These are phyloP conservation scores for Erebia palarica DNA, from an alignment of 2,888 invertebrate species.

Conservation along the genomic window DNA sequence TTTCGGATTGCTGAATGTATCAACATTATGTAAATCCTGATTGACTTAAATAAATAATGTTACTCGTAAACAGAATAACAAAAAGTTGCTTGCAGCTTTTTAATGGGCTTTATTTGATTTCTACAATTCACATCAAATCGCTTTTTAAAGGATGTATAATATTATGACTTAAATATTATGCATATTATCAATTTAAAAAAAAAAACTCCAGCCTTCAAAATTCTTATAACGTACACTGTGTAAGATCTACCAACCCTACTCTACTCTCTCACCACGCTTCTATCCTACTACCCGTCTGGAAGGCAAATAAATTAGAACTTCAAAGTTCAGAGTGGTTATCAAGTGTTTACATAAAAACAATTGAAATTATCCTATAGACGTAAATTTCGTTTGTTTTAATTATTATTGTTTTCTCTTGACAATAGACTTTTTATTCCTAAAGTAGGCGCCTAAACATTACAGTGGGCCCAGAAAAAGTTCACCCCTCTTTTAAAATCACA, in stretches of 20 bases:
- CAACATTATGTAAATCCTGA: slow-evolving; percentile 33
- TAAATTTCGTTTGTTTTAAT: slow-evolving; percentile 34
- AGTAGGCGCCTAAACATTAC: slow-evolving; percentile 37
- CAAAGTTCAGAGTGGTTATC: slow-evolving; percentile 2
- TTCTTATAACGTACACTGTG: neutral
- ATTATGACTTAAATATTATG: too few species aligned
- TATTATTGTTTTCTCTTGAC: slow-evolving; percentile 29
- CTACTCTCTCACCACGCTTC: too few species aligned
- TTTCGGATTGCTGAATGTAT: slow-evolving; percentile 5
- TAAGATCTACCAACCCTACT: too few species aligned
- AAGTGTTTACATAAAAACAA: slow-evolving; percentile 21
- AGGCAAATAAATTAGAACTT: neutral
- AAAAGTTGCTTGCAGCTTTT: neutral
- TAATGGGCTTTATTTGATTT: neutral
- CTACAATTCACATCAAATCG: neutral
- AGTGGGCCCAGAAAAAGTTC: slow-evolving; percentile 38
- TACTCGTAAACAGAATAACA: slow-evolving; percentile 35
- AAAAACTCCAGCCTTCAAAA: too few species aligned
- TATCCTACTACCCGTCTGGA: neutral
- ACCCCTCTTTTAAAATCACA: slow-evolving; percentile 37
- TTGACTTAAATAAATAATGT: slow-evolving; percentile 36
- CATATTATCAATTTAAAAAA: too few species aligned
- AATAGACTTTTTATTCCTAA: slow-evolving; percentile 36
- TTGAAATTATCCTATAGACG: slow-evolving; percentile 22
- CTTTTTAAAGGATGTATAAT: too few species aligned